These are phyloP conservation scores for Plebejus anna DNA, from an alignment of 2,888 invertebrate species.

Conservation along the genomic window DNA sequence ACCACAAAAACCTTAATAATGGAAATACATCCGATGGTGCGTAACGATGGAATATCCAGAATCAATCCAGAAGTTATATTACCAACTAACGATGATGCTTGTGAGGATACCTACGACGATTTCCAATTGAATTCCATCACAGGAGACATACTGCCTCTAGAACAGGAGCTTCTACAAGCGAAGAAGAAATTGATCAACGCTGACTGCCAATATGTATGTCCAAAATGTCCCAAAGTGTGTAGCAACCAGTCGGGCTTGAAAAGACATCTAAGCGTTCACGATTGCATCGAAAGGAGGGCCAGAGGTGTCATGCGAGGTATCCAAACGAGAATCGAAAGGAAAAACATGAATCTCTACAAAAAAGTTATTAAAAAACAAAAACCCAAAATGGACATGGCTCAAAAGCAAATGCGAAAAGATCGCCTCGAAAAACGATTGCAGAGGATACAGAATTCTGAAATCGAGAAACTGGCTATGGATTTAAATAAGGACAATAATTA, in stretches of 20 bases:
- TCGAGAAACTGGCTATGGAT: conserved; percentile 32
- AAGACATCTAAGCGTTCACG: conserved; percentile 58
- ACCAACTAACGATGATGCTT: conserved; percentile 44
- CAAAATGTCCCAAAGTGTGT: conserved; percentile 58
- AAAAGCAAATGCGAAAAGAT: conserved; percentile 38
- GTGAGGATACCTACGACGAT: conserved; percentile 49
- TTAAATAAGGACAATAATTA: conserved; percentile 32
- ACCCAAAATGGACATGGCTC: conserved; percentile 34
- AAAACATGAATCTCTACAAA: conserved; percentile 42
- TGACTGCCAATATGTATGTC: conserved; percentile 27
- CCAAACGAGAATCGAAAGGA: conserved; percentile 50
- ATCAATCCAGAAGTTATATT: conserved; percentile 65
- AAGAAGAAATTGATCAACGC: conserved; percentile 20
- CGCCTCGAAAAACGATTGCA: conserved; percentile 47
- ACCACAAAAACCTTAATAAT: conserved; percentile 64
- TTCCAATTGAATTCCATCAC: conserved; percentile 72
- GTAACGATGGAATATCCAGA: conserved; percentile 42
- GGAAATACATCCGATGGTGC: conserved; percentile 61
- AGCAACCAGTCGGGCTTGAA: conserved; percentile 37
- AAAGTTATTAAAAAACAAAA: conserved; percentile 37
- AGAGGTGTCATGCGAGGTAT: conserved; percentile 51
- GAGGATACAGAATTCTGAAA: conserved; percentile 36
- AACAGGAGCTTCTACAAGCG: conserved; percentile 57
- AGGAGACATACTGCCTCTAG: conserved; percentile 60
- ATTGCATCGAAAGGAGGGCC: conserved; percentile 56